Percentiles rank a stretch among this genome's conserved stretches.
Conservation (phyloP, 2,888 invertebrate genomes). For the Tachystola acroxantha region DNA sequence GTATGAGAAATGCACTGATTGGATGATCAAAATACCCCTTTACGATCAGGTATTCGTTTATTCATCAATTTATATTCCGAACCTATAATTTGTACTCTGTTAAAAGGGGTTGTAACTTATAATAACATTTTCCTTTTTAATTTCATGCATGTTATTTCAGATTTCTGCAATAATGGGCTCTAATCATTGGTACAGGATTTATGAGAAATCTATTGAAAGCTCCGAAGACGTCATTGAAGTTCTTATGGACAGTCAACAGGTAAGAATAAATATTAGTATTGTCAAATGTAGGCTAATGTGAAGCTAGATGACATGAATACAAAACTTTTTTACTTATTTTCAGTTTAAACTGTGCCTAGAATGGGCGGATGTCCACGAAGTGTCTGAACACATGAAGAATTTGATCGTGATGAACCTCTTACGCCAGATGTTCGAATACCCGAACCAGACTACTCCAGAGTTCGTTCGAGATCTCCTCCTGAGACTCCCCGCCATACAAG, state of each 20-base stretch:
- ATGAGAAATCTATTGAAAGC: constrained; percentile 72
- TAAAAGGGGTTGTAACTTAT: neutral
- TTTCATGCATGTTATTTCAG: constrained; percentile 30
- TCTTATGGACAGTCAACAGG: constrained; percentile 76
- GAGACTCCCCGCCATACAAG: constrained; percentile 77
- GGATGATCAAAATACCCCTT: constrained; percentile 80
- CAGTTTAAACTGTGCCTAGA: constrained; percentile 82
- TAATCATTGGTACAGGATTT: constrained; percentile 79
- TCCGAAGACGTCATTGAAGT: constrained; percentile 73
- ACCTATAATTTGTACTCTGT: neutral
- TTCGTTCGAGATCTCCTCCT: constrained; percentile 76
- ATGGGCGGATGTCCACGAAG: constrained; percentile 82
- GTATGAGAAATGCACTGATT: constrained; percentile 68
- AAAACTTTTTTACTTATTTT: constrained; percentile 25
- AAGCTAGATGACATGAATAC: neutral
- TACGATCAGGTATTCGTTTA: constrained; percentile 76
- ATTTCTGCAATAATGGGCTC: constrained; percentile 76
- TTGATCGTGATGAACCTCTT: constrained; percentile 74
- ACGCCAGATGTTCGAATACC: constrained; percentile 75
- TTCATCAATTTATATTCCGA: neutral
- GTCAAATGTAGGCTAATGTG: neutral
- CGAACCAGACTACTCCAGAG: constrained; percentile 57
- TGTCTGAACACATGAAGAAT: constrained; percentile 75
- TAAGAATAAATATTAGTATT: no score
- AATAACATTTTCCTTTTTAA: neutral